These are phyloP conservation scores for Drosophila repletoides DNA, from an alignment of 1,140 invertebrate species.

Conservation along the genomic window DNA sequence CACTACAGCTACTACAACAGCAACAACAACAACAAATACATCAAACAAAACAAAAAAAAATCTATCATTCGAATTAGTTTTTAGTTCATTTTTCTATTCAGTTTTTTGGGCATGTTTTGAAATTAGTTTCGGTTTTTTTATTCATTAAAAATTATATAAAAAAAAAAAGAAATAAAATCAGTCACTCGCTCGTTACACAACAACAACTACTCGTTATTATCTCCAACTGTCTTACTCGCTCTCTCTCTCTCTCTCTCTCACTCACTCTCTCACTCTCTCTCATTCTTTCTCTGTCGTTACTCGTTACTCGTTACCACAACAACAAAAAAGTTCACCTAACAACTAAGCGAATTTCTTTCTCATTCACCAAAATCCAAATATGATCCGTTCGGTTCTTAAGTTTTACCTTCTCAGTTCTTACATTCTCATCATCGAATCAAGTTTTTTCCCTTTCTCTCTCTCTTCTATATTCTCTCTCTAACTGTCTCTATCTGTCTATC, in stretches of 20 bases:
- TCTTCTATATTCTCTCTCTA: slow-evolving; percentile 1
- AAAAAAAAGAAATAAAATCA: slow-evolving; percentile 23
- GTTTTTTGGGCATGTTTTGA: slow-evolving; percentile 7
- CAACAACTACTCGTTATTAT: slow-evolving; percentile 27
- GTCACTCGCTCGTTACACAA: slow-evolving; percentile 39
- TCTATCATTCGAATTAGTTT: background rate
- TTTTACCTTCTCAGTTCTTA: background rate
- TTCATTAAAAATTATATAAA: slow-evolving; percentile 2
- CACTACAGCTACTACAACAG: slow-evolving; percentile 36
- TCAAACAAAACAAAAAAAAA: slow-evolving; percentile 12
- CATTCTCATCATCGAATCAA: slow-evolving; percentile 14
- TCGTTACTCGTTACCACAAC: slow-evolving; percentile 27
- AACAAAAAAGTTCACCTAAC: slow-evolving; percentile 49
- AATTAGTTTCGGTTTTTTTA: slow-evolving; percentile 5
- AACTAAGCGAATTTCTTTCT: slow-evolving; percentile 25
- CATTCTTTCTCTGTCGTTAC: background rate
- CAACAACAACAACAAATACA: slow-evolving; percentile 24
- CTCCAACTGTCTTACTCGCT: slow-evolving; percentile 13
- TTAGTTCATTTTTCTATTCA: background rate
- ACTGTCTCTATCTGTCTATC: background rate
- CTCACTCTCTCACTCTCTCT: slow-evolving; percentile 1
- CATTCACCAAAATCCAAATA: slow-evolving; percentile 43
- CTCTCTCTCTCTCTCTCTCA: slow-evolving; percentile 12
- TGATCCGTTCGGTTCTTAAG: slow-evolving; percentile 5
- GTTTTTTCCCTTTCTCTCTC: background rate